Evolutionary conservation across 2,797 vertebrate species (phyloP), one percentile per base, ranked within the genome.

Genomic region (Lophius americanus): DNA sequence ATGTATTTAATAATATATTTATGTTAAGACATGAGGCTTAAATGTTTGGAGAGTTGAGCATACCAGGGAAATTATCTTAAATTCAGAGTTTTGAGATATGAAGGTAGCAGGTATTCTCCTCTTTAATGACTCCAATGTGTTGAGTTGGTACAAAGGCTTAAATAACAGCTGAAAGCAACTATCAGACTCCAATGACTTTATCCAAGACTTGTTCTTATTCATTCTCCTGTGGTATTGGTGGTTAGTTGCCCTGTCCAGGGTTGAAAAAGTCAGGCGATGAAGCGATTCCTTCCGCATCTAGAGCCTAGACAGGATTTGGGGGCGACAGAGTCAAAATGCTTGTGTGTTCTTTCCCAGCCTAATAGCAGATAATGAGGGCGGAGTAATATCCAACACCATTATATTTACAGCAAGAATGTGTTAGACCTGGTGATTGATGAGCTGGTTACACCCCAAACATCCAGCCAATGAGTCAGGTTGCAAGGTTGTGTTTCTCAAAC

Each of bases 291-390:
- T 88, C 84, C 82, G 81, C 75, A 64, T 81, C 73, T 9, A 53
- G 6, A 64, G 66, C 74, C 51, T 68, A 74, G 78, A 70, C 73
- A 42, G 62, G 64, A 74, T 75, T 73, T 51, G 32, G 51, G 65
- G 76, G 60, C 49, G 73, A 67, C 64, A 33, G 75, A 82, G 66
- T 80, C 67, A 85, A 76, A 79, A 44, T 23, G 23, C 68, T 12
- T 81, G 81, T 73, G 59, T 67, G 76, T 76, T 88, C 55, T 54
- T 54, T 70, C 51, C 54, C 79, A 74, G 79, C 38, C 47, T 91
- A 90, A 91, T 91, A 76, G 74, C 82, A 68, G 85, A 91, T 88
- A 92, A 93, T 90, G 76, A 83, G 63, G 6, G 61, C 73, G 50
- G 71, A 66, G 81, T 70, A 81, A 79, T 64, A 81, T 70, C 73